Base-by-base conservation (phyloP, 2,888 invertebrate genomes). In the Machimus atricapillus region DNA sequence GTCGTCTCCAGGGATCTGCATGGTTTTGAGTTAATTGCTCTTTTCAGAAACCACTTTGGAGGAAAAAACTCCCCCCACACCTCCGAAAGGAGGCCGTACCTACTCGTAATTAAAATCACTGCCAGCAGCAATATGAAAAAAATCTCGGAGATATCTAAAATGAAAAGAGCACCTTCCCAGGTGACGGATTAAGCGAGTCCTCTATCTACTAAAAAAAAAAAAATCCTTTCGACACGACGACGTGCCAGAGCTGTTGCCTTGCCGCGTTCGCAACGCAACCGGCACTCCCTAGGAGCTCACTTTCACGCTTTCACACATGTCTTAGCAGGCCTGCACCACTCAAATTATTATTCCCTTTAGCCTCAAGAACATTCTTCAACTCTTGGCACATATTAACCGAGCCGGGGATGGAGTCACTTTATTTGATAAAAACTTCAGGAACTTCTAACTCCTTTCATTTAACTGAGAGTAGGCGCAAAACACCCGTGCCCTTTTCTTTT, bases 381-480 rank as follows among this genome's bases (percentile, higher is more conserved):
- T 82, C 43, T 43, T 31, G 56, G 58, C 74, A 85, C 81, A 86
- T 87, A 88, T 40, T 76, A 87, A 78, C 87, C 66, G 81, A 66
- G 37, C 43, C 58, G 81, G 77, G 58, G 81, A 66, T 86, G 56
- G 40, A 79, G 79, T 79, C 79, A 79, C 79, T 79, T 79, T 79
- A 79, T 79, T 79, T 52, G 79, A 52, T 79, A 79, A 79, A 46
- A 79, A 52, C 52, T 79, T 79, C 79, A 79, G 79, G 52, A 79
- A 79, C 79, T 79, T 52, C 79, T 79, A 79, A 79, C 79, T 79
- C 79, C 79, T 40, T 79, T 79, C 79, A 52, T 79, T 79, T 79
- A 56, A 52, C 52, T 14, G 52, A 27, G 40, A 52, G 52, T 14
- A 19, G 23, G 19, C 43, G 79, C 7, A 79, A 52, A 79, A 66